Percentiles rank a stretch among this genome's conserved stretches.
Conservation (phyloP, 2,797 vertebrate genomes). For the Trachurus trachurus region DNA sequence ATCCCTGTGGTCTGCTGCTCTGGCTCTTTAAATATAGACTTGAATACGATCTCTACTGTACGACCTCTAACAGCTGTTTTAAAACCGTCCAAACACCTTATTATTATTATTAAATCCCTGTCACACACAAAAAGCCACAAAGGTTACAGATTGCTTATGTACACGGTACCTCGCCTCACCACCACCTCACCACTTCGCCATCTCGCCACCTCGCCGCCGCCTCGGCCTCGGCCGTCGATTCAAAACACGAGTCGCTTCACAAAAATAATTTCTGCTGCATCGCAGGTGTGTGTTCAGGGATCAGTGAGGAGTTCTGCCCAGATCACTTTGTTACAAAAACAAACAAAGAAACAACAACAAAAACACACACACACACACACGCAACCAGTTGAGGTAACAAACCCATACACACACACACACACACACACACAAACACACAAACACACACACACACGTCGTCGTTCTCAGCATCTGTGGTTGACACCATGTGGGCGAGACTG, state of each 20-base stretch:
- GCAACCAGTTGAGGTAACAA: constrained; percentile 72
- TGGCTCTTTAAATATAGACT: constrained; percentile 72
- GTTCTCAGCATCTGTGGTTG: constrained; percentile 70
- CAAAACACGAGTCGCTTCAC: constrained; percentile 65
- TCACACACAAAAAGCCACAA: constrained; percentile 78
- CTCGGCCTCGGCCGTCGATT: constrained; percentile 52
- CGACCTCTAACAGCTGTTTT: too few relatives aligned
- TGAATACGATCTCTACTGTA: constrained; percentile 43
- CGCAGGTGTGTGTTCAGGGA: constrained; percentile 47
- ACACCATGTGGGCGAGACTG: constrained; percentile 57
- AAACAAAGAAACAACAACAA: background rate
- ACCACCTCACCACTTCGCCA: too few relatives aligned
- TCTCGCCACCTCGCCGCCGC: constrained; percentile 30
- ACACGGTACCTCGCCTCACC: constrained; percentile 68
- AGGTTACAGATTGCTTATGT: constrained; percentile 84
- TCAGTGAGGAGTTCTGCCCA: constrained; percentile 58
- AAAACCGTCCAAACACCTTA: constrained; percentile 62
- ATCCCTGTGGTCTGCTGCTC: constrained; percentile 76
- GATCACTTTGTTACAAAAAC: constrained; percentile 51
- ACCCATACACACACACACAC: constrained; percentile 55
- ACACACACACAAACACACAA: constrained; percentile 49
- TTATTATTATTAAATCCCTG: constrained; percentile 37
- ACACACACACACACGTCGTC: constrained; percentile 44
- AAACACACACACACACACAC: background rate
- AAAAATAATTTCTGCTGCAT: constrained; percentile 73